phyloP scores from a whole-genome alignment of 2,797 vertebrate species.

The Pseudopleuronectes americanus region DNA sequence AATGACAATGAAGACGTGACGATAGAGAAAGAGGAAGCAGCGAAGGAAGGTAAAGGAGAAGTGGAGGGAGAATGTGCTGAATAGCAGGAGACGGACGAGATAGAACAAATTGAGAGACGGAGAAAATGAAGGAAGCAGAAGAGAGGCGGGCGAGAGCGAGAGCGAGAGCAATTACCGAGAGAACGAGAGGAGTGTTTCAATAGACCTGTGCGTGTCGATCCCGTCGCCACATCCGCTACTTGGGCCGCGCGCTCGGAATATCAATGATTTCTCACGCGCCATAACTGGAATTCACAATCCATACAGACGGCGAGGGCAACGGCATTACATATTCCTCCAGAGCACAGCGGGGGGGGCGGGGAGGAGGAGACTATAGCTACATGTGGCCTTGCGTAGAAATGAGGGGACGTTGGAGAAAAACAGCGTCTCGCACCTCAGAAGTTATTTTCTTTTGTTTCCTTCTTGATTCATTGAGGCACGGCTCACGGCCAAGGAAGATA shows the following conservation, averaged over 20 bases:
- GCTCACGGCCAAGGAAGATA: neutral
- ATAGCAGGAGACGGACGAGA: conserved; percentile 44
- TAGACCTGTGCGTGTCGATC: conserved; percentile 75
- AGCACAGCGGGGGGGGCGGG: conserved; percentile 25
- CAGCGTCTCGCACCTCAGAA: neutral
- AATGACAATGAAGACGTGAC: conserved; percentile 63
- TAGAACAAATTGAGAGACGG: conserved; percentile 45
- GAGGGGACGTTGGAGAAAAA: conserved; percentile 44
- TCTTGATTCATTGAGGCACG: neutral
- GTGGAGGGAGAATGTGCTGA: conserved; percentile 26
- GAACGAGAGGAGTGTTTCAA: conserved; percentile 75
- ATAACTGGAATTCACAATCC: conserved; percentile 78
- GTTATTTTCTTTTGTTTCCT: conserved; percentile 10
- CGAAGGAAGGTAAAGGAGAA: conserved; percentile 29
- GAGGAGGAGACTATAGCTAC: conserved; percentile 24
- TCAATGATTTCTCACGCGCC: conserved; percentile 68
- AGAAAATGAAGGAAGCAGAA: conserved; percentile 31
- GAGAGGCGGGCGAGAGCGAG: conserved; percentile 36
- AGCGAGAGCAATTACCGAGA: conserved; percentile 72
- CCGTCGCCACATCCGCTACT: conserved; percentile 62
- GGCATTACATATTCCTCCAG: conserved; percentile 62
- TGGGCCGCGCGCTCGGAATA: conserved; percentile 69
- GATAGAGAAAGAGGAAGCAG: conserved; percentile 32
- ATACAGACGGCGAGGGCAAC: conserved; percentile 61
- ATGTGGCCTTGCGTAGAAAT: conserved; percentile 61